phyloP scores from a whole-genome alignment of 2,888 invertebrate genomes.

The Caprella mutica region DNA sequence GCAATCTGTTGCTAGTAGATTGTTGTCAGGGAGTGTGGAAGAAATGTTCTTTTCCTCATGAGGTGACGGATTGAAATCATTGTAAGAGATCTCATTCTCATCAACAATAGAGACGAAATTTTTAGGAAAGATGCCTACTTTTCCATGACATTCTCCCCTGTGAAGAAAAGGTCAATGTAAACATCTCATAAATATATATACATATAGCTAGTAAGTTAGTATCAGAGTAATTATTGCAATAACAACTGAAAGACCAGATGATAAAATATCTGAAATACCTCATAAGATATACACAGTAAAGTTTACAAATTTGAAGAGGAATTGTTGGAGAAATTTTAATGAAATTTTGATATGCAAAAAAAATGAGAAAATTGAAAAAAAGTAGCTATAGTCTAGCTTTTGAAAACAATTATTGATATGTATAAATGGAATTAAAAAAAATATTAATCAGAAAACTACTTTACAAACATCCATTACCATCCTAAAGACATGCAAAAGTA shows the following conservation, averaged over 20 bases:
- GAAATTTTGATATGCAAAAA: constrained; percentile 6
- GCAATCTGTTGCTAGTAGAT: too few species aligned
- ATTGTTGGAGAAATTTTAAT: constrained; percentile 26
- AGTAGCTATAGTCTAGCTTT: not conserved
- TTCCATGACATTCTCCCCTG: constrained; percentile 42
- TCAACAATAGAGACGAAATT: too few species aligned
- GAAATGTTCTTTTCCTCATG: too few species aligned
- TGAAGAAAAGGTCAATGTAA: constrained; percentile 38
- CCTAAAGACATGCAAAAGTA: not conserved
- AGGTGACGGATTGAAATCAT: too few species aligned
- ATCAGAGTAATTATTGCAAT: too few species aligned
- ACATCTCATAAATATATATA: too few species aligned
- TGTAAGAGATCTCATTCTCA: constrained; percentile 43
- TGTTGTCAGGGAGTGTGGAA: too few species aligned
- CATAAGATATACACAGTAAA: too few species aligned
- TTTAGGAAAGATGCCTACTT: constrained; percentile 47
- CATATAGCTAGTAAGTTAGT: too few species aligned
- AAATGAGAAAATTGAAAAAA: not conserved
- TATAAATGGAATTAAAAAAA: not conserved
- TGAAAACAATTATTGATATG: not conserved
- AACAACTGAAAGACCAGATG: too few species aligned
- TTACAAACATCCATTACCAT: not conserved
- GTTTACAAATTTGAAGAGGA: not conserved
- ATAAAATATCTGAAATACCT: too few species aligned
- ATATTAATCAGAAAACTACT: not conserved